Conservation (phyloP, 2,113 vertebrate species). For the Oryzias celebensis region DNA sequence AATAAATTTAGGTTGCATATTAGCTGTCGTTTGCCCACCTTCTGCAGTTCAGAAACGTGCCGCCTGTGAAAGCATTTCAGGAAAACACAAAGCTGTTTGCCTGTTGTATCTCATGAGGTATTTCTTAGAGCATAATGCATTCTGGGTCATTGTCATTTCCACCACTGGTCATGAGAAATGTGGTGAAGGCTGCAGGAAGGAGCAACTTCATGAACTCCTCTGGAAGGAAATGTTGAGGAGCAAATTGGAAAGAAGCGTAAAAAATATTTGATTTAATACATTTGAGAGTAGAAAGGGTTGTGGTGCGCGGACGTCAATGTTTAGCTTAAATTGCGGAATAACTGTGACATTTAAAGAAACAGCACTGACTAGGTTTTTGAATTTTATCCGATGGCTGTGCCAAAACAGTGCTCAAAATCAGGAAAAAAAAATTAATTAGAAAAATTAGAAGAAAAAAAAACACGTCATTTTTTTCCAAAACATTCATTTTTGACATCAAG, state of each 20-base stretch:
- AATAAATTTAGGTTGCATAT: constrained; percentile 5
- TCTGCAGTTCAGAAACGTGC: constrained; percentile 20
- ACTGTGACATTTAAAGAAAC: too few relatives aligned
- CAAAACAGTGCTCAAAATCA: too few relatives aligned
- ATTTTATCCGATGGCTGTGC: too few relatives aligned
- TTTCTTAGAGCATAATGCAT: constrained; percentile 20
- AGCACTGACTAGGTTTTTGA: too few relatives aligned
- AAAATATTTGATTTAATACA: neutral
- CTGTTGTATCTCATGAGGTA: constrained; percentile 37
- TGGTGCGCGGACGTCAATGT: too few relatives aligned
- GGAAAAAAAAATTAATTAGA: too few relatives aligned
- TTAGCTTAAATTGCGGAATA: too few relatives aligned
- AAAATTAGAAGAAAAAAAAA: too few relatives aligned
- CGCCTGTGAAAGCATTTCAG: constrained; percentile 22
- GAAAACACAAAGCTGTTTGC: constrained; percentile 23
- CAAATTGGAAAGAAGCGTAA: too few relatives aligned
- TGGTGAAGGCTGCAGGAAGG: constrained; percentile 7
- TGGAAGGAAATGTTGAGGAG: neutral
- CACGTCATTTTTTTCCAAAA: too few relatives aligned
- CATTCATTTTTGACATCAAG: too few relatives aligned
- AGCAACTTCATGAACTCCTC: neutral
- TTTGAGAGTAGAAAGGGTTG: too few relatives aligned
- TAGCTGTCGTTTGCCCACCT: neutral
- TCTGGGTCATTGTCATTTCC: constrained; percentile 36
- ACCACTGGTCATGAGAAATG: constrained; percentile 31